Evolutionary conservation across 2,888 invertebrate genomes (phyloP).

Genomic region (Drosophila meridionalis): DNA sequence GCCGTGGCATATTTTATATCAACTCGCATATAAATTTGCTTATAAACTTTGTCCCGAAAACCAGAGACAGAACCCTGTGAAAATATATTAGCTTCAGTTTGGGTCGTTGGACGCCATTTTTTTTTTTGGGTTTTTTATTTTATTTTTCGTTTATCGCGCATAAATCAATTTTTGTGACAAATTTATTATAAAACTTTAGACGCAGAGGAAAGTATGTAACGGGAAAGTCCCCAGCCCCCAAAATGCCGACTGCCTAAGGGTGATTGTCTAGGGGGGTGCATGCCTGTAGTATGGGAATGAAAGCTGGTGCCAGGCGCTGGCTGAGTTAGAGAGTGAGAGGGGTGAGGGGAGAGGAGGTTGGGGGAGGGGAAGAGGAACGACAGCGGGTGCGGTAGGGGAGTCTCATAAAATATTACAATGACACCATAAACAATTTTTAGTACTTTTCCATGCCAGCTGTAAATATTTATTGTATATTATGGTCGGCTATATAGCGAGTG

Average conservation of each 20-base stretch:
- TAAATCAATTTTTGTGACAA: conserved; percentile 83
- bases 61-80: conserved; percentile 37
- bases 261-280: conserved; percentile 26
- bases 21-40: conserved; percentile 47
- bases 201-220: conserved; percentile 26
- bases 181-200: conserved; percentile 79
- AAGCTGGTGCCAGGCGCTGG: conserved; percentile 60
- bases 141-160: conserved; percentile 80
- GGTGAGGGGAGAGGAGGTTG: not conserved
- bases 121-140: conserved; percentile 49
- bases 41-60: conserved; percentile 13
- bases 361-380: not conserved
- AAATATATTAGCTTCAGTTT: conserved; percentile 67
- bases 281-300: conserved; percentile 30
- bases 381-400: conserved; percentile 29
- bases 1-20: conserved; percentile 72
- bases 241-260: conserved; percentile 49
- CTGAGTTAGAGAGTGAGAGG: conserved; percentile 15
- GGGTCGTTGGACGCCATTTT: conserved; percentile 26
- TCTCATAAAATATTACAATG: conserved; percentile 81
- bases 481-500: conserved; percentile 30
- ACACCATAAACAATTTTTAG: conserved; percentile 80
- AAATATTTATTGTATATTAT: conserved; percentile 73
- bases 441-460: conserved; percentile 69
- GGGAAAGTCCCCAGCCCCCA: conserved; percentile 30